Percentiles rank a stretch among this genome's conserved stretches.
Evolutionary conservation across 2,888 invertebrate genomes (phyloP).

Genomic region (Drosophila eohydei): DNA sequence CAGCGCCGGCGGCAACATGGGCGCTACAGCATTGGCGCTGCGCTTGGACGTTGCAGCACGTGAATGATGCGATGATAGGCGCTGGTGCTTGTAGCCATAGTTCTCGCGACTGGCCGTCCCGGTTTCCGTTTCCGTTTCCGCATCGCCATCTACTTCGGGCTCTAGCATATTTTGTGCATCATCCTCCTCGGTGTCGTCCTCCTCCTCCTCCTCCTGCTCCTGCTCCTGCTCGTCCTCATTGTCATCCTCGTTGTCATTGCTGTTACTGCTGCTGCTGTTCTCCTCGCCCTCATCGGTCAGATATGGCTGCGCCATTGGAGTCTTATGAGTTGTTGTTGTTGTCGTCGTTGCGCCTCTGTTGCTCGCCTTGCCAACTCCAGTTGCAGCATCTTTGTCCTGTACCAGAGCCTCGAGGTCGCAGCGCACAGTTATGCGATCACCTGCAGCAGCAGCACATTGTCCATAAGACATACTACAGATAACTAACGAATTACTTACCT

Average conservation of each 20-base stretch:
- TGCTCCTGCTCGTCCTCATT: slow-evolving; percentile 38
- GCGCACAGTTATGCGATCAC: slow-evolving; percentile 91
- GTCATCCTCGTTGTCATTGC: slow-evolving; percentile 43
- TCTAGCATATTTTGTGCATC: slow-evolving; percentile 67
- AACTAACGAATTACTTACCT: slow-evolving; percentile 86
- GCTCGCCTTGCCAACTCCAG: slow-evolving; percentile 24
- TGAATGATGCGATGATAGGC: slow-evolving; percentile 36
- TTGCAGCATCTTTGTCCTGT: slow-evolving; percentile 67
- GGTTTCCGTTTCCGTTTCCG: slow-evolving; percentile 21
- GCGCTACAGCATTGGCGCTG: slow-evolving; percentile 30
- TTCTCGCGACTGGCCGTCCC: slow-evolving; percentile 62
- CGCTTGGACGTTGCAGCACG: slow-evolving; percentile 45
- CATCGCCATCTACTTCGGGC: slow-evolving; percentile 28
- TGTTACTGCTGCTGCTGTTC: slow-evolving; percentile 26
- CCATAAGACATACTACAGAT: neutral
- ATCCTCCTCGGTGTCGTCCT: slow-evolving; percentile 62
- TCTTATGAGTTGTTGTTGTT: slow-evolving; percentile 48
- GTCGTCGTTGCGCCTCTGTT: slow-evolving; percentile 29
- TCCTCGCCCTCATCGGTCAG: slow-evolving; percentile 27
- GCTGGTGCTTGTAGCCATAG: slow-evolving; percentile 67
- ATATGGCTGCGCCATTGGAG: slow-evolving; percentile 15
- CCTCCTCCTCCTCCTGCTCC: slow-evolving; percentile 43
- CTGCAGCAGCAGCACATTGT: slow-evolving; percentile 84
- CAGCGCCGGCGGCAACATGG: slow-evolving; percentile 54
- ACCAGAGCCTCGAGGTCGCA: slow-evolving; percentile 94